Evolutionary conservation across 2,797 vertebrate genomes (phyloP).

Genomic region (Glossophaga mutica): DNA sequence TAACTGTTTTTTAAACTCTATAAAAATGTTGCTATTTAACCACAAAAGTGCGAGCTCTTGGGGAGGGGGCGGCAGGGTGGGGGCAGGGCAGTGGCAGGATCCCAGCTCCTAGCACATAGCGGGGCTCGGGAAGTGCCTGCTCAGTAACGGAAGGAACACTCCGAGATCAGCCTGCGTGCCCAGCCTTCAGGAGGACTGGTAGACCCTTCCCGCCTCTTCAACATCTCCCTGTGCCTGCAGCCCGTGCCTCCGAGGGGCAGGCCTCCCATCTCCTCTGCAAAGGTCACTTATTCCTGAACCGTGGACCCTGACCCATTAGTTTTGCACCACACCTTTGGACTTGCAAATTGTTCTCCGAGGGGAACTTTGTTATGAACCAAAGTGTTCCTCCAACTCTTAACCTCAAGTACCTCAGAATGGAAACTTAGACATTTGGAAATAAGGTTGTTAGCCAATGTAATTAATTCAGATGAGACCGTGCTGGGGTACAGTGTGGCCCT

Average conservation of each 20-base stretch:
- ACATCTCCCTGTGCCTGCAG: fast-evolving
- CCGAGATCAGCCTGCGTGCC: fast-evolving
- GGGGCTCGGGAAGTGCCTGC: fast-evolving
- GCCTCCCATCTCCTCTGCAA: neutral
- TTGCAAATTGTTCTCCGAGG: neutral
- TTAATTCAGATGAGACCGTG: neutral
- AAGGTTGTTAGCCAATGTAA: too few relatives aligned
- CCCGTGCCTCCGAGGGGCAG: fast-evolving
- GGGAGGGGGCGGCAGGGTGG: fast-evolving
- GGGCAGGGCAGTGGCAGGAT: too few relatives aligned
- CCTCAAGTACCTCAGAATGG: neutral
- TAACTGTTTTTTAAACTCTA: neutral
- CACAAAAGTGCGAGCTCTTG: neutral
- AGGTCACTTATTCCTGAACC: neutral
- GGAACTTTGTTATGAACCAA: neutral
- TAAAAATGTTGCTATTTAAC: neutral
- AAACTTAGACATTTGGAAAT: neutral
- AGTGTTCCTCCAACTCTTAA: neutral
- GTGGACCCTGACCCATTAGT: neutral
- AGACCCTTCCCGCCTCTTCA: neutral
- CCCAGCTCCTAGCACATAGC: fast-evolving
- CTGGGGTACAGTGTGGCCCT: too few relatives aligned
- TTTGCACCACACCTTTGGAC: neutral
- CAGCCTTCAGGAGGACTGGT: neutral
- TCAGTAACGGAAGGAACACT: neutral